phyloP scores from a whole-genome alignment of 2,113 vertebrate species.

The Varanus komodoensis region DNA sequence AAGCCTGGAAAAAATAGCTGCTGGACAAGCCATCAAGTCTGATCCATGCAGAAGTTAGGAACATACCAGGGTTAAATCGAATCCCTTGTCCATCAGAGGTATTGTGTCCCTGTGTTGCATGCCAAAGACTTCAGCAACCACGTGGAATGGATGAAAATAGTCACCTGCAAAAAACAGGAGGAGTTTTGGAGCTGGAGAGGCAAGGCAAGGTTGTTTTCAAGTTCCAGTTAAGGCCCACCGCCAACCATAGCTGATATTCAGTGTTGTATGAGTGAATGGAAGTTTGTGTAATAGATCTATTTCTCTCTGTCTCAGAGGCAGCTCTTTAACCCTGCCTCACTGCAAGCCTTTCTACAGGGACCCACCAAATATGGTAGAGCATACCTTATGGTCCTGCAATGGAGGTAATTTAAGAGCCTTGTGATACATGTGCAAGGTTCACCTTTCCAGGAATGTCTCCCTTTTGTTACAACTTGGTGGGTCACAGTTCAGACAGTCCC shows the following conservation, averaged over 20 bases:
- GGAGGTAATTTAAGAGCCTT: no score
- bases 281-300: neutral
- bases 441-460: no score
- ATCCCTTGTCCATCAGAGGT: neutral
- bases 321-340: no score
- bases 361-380: no score
- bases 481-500: no score
- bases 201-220: neutral
- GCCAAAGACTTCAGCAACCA: neutral
- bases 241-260: neutral
- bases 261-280: neutral
- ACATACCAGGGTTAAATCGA: conserved; percentile 15
- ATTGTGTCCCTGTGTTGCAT: neutral
- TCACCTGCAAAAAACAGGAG: neutral
- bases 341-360: no score
- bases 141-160: conserved; percentile 4
- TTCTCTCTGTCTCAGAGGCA: no score
- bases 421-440: no score
- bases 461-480: no score
- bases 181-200: neutral
- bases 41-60: conserved; percentile 23
- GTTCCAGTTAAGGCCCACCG: neutral
- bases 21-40: conserved; percentile 19
- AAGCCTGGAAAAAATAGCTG: conserved; percentile 17
- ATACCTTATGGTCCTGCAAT: no score